phyloP scores from a whole-genome alignment of 2,113 vertebrate genomes.

The Cyprinus carpio region DNA sequence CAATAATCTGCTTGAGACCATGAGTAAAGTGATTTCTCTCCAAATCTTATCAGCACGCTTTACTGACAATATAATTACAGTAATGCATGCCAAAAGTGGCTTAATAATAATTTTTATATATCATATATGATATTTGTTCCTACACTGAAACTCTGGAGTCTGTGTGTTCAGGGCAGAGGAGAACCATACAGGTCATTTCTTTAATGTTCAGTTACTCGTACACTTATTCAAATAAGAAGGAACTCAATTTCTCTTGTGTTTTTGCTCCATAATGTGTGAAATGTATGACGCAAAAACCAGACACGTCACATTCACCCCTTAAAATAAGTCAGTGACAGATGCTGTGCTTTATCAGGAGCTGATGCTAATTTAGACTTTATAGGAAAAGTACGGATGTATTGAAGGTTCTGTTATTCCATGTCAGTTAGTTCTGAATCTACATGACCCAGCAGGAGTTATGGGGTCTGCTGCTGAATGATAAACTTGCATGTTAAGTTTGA shows the following conservation, averaged over 20 bases:
- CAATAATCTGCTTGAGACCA: not conserved
- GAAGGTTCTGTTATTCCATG: not conserved
- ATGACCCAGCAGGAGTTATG: not conserved
- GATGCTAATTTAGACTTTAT: slow-evolving; percentile 52
- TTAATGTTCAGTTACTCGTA: not conserved
- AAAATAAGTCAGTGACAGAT: not conserved
- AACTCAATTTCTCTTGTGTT: not conserved
- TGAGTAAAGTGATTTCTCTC: no score
- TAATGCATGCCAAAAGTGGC: not conserved
- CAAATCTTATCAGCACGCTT: no score
- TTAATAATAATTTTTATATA: no score
- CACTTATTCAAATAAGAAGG: not conserved
- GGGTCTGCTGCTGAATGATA: not conserved
- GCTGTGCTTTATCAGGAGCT: not conserved
- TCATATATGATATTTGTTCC: no score
- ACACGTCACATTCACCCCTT: not conserved
- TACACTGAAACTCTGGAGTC: not conserved
- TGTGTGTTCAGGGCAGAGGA: not conserved
- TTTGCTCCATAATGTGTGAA: not conserved
- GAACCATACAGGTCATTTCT: not conserved
- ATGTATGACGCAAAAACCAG: not conserved
- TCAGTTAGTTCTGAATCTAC: slow-evolving; percentile 27
- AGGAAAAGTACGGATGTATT: not conserved
- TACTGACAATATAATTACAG: no score
- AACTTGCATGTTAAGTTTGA: not conserved